Percentiles rank a stretch among this genome's conserved stretches.
Conservation (phyloP, 2,888 invertebrate species). For the Ophion obscuratus region DNA sequence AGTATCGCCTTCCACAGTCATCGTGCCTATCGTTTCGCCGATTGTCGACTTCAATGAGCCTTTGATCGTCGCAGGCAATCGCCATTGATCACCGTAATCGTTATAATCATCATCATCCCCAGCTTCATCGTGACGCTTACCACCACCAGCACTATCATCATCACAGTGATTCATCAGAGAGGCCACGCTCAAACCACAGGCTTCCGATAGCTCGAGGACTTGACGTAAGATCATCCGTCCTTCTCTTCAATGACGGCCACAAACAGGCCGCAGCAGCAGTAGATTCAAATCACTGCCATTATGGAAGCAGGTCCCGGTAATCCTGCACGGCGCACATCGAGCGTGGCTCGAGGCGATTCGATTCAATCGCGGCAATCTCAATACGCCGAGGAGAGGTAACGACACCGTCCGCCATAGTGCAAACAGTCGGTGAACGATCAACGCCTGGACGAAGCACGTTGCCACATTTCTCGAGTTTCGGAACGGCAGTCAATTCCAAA, state of each 20-base stretch:
- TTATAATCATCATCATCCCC: neutral
- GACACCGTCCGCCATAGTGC: slow-evolving; percentile 2
- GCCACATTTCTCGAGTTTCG: slow-evolving; percentile 64
- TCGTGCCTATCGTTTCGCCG: neutral
- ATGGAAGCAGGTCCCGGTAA: slow-evolving; percentile 2
- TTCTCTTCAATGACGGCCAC: slow-evolving; percentile 29
- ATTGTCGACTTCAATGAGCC: slow-evolving; percentile 20
- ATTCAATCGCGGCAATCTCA: slow-evolving; percentile 51
- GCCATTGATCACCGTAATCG: slow-evolving; percentile 46
- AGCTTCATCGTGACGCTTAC: neutral
- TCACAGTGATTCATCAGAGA: slow-evolving; percentile 10
- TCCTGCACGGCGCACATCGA: neutral
- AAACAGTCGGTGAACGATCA: slow-evolving; percentile 38
- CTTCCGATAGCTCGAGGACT: slow-evolving; percentile 41
- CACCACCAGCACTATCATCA: slow-evolving; percentile 10
- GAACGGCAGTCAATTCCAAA: slow-evolving; percentile 44
- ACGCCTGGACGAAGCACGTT: slow-evolving; percentile 63
- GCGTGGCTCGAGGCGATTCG: neutral
- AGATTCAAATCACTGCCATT: slow-evolving; percentile 49
- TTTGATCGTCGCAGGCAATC: slow-evolving; percentile 47
- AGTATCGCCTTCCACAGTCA: neutral
- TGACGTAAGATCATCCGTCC: slow-evolving; percentile 50
- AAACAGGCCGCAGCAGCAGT: slow-evolving; percentile 10
- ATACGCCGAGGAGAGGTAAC: slow-evolving; percentile 20
- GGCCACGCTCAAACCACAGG: slow-evolving; percentile 16